A percentile compares a stretch with the other conserved stretches of the same genome.
These are phyloP conservation scores for Trypoxylus dichotomus DNA, from an alignment of 1,140 invertebrate genomes.

Conservation along the genomic window DNA sequence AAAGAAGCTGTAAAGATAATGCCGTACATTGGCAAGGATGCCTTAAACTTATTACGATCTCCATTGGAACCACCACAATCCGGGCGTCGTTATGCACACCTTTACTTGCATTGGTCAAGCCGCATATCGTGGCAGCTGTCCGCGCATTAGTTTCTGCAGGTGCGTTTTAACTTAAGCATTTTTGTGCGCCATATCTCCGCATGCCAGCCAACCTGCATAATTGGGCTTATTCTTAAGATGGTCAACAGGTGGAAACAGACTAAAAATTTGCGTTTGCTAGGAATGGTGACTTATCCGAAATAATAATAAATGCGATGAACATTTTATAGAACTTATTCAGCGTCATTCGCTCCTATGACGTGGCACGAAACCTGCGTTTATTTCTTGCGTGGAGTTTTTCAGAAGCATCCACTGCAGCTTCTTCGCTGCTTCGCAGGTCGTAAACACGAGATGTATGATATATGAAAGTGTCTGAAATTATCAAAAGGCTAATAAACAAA, in stretches of 20 bases:
- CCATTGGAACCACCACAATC: no score
- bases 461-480: constrained; percentile 20
- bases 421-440: background rate
- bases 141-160: background rate
- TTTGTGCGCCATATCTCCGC: background rate
- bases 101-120: background rate
- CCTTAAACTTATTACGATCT: no score
- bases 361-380: background rate
- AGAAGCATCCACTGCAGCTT: background rate
- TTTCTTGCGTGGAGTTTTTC: background rate
- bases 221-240: background rate
- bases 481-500: constrained; percentile 21
- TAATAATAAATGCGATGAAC: background rate
- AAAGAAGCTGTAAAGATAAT: no score
- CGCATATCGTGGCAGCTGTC: background rate
- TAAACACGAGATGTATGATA: constrained; percentile 5
- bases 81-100: no score
- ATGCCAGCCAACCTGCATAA: background rate
- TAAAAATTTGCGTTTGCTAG: background rate
- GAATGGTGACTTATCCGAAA: background rate
- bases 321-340: background rate
- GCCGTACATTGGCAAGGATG: no score
- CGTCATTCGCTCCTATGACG: background rate
- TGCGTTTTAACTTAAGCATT: background rate
- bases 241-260: background rate